phyloP scores from a whole-genome alignment of 2,113 vertebrate genomes.

The Cercocebus atys region DNA sequence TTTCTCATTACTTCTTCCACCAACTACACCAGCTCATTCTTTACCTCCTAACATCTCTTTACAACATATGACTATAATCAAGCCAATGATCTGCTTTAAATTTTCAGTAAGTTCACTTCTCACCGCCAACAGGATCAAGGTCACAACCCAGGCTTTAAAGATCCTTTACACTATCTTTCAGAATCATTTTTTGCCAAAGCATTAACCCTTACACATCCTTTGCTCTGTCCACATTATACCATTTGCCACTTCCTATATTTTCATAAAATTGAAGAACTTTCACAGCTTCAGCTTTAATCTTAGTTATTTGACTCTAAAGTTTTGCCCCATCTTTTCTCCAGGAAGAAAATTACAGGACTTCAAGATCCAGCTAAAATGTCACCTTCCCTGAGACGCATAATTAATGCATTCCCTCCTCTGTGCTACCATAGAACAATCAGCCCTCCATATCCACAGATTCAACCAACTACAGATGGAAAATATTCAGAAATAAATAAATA shows the following conservation, averaged over 20 bases:
- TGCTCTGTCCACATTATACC: not conserved
- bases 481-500: not conserved
- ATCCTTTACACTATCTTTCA: not conserved
- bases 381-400: not conserved
- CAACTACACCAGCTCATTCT: not conserved
- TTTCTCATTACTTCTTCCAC: not conserved
- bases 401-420: not conserved
- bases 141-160: not conserved
- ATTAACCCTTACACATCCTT: not conserved
- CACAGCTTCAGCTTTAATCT: not conserved
- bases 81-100: not conserved
- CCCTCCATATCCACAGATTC: not conserved
- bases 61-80: not conserved
- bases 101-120: not conserved
- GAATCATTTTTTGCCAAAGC: constrained; percentile 29
- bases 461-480: not conserved
- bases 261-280: constrained; percentile 35
- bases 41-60: not conserved
- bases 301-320: not conserved
- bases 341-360: not conserved
- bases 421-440: not conserved
- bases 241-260: constrained; percentile 12
- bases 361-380: not conserved
- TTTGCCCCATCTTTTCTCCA: not conserved
- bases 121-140: not conserved